Evolutionary conservation across 2,888 invertebrate species (phyloP), one percentile per base, ranked within the genome.

Genomic region (Athalia rosae): DNA sequence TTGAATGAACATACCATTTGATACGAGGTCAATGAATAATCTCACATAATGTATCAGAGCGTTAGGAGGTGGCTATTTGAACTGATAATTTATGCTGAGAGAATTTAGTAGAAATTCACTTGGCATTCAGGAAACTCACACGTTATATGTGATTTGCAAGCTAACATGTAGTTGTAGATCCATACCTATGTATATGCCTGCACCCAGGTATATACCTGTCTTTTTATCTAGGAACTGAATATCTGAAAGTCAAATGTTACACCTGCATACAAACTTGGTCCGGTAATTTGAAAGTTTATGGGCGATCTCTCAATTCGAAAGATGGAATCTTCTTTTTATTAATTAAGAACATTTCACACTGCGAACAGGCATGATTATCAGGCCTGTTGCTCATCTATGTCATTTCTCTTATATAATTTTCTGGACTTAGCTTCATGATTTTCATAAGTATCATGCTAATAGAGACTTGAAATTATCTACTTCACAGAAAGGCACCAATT

Each of bases 91-190:
- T 56, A 56, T 58, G 58, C 62, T 66, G 15, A 47, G 4, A 66
- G 74, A 74, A 61, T 62, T 50, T 47, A 74, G 61, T 74, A 74
- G 74, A 74, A 74, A 74, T 74, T 74, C 6, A 61, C 59, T 74
- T 74, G 43, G 74, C 61, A 74, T 74, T 41, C 74, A 47, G 48
- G 15, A 74, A 74, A 74, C 47, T 62, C 9, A 45, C n/a, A 71
- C 58, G 43, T 41, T 59, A 43, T 71, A 71, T 71, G 71, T 71
- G 71, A 71, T 71, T 13, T 41, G 71, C 56, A 71, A 71, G 43
- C 11, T 45, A 71, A 69, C 8, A 67, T 28, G 11, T 67, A 59
- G 13, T n/a, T 28, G 28, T 28, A 28, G 28, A 28, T 28, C 28
- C 28, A 28, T 28, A 28, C 28, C 28, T 28, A 28, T n/a, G n/a